A percentile compares a stretch with the other conserved stretches of the same genome.
Conservation (phyloP, 1,140 invertebrate species). For the Penaeus indicus region DNA sequence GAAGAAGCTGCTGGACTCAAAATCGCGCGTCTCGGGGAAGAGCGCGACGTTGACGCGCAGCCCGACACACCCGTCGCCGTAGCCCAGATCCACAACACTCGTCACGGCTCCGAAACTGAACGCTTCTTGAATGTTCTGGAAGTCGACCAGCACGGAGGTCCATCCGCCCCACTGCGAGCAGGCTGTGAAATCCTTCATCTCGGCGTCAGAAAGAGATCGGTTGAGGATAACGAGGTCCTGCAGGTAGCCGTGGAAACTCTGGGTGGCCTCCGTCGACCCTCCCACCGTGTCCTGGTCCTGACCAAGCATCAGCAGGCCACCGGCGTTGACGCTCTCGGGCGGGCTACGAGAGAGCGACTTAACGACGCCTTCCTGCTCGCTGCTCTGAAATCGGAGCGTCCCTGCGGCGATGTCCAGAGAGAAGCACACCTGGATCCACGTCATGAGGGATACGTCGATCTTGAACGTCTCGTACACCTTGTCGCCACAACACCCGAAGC, state of each 20-base stretch:
- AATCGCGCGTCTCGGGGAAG: constrained; percentile 29
- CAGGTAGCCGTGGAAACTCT: constrained; percentile 36
- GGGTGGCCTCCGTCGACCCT: not conserved
- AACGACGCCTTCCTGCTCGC: too few relatives aligned
- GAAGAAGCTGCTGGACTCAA: not conserved
- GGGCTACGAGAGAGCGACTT: not conserved
- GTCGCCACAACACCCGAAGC: constrained; percentile 29
- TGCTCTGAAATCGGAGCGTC: not conserved
- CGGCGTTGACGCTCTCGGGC: not conserved
- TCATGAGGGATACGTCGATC: not conserved
- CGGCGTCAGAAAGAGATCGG: not conserved
- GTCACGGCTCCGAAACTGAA: too few relatives aligned
- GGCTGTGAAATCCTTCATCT: constrained; percentile 1
- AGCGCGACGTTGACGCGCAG: not conserved
- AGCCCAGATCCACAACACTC: not conserved
- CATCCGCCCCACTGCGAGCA: not conserved
- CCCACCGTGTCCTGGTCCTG: constrained; percentile 37
- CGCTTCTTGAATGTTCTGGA: too few relatives aligned
- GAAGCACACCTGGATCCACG: constrained; percentile 30
- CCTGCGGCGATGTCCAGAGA: not conserved
- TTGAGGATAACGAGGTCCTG: constrained; percentile 26
- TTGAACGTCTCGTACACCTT: not conserved
- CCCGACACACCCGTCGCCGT: not conserved
- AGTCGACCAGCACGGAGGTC: too few relatives aligned
- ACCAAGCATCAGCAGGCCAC: constrained; percentile 38